These are phyloP conservation scores for Rugalucina vietnamica DNA, from an alignment of 2,888 invertebrate species.

Conservation along the genomic window DNA sequence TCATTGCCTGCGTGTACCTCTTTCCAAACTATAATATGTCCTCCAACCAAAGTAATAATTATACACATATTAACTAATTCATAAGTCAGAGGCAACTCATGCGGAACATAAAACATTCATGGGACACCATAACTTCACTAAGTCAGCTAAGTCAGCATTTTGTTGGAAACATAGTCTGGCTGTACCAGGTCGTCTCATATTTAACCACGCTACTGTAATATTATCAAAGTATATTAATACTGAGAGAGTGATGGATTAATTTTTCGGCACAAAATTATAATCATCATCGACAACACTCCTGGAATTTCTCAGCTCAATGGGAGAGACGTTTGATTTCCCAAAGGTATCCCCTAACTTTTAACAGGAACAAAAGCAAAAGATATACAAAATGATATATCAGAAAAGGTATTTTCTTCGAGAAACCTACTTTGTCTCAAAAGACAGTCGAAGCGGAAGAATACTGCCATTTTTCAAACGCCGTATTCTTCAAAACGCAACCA, in stretches of 20 bases:
- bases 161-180: too few species aligned
- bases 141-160: too few species aligned
- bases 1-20: too few species aligned
- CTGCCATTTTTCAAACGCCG: conserved; percentile 3
- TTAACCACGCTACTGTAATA: too few species aligned
- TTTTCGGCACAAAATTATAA: background rate
- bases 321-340: background rate
- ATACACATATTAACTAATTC: too few species aligned
- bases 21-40: too few species aligned
- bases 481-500: conserved; percentile 1
- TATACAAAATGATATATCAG: conserved; percentile 7
- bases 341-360: background rate
- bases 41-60: too few species aligned
- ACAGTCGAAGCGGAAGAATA: background rate
- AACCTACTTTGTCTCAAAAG: background rate
- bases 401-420: conserved; percentile 11
- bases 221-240: too few species aligned
- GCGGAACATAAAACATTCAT: too few species aligned
- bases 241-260: conserved; percentile 11
- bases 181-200: too few species aligned
- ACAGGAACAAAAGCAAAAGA: background rate
- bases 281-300: background rate
- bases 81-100: too few species aligned
- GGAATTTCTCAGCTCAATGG: background rate
- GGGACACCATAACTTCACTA: too few species aligned